Percentiles rank a stretch among this genome's conserved stretches.
Conservation (phyloP, 2,113 vertebrate species). For the Steatornis caripensis region DNA sequence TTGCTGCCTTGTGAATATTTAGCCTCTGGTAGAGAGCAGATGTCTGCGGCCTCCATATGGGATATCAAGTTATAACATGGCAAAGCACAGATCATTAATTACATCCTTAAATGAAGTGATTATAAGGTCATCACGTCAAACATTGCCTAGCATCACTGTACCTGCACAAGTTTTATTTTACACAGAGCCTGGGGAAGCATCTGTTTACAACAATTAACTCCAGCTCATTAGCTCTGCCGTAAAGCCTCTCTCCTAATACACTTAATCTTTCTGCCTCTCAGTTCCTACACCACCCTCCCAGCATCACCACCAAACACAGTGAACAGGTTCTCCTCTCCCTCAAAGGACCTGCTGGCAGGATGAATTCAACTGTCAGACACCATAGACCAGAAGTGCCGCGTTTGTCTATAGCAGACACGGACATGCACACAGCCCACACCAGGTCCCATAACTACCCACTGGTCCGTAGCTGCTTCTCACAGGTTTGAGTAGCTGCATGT, state of each 20-base stretch:
- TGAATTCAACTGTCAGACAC: background rate
- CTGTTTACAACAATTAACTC: conserved; percentile 17
- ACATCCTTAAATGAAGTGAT: conserved; percentile 9
- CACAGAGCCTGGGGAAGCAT: background rate
- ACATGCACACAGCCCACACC: background rate
- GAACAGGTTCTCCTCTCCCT: background rate
- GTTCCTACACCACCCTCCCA: background rate
- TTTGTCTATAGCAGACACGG: background rate
- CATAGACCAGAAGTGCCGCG: background rate
- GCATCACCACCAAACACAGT: fast-evolving
- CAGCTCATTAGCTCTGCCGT: background rate
- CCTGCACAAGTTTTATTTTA: conserved; percentile 41
- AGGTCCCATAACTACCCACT: background rate
- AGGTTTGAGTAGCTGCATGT: background rate
- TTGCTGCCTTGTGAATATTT: background rate
- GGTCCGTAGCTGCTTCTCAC: fast-evolving
- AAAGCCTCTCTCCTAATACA: background rate
- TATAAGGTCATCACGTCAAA: conserved; percentile 41
- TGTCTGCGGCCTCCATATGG: background rate
- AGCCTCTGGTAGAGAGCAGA: background rate
- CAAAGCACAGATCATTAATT: conserved; percentile 31
- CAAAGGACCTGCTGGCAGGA: background rate
- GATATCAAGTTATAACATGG: background rate
- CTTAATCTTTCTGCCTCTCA: background rate
- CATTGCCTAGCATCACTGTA: background rate